A percentile compares a stretch with the other conserved stretches of the same genome.
phyloP scores from a whole-genome alignment of 2,888 invertebrate genomes.

The Drosophila fulvimacula region DNA sequence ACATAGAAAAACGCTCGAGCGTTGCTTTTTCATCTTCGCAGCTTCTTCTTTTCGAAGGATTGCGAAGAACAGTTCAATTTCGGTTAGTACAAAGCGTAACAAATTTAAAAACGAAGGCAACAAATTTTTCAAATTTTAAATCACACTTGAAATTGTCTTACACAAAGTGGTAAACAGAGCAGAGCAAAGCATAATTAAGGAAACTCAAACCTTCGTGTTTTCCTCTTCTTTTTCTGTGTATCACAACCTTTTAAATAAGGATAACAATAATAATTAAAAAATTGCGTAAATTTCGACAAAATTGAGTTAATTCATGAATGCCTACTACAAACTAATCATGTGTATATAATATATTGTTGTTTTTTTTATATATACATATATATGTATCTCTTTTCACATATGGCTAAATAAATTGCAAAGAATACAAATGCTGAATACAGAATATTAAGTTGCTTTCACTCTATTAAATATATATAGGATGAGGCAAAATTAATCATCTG shows the following conservation, averaged over 20 bases:
- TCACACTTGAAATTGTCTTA: slow-evolving; percentile 59
- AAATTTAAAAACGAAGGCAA: slow-evolving; percentile 20
- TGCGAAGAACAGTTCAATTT: slow-evolving; percentile 4
- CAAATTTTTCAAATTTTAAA: slow-evolving; percentile 36
- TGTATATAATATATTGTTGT: slow-evolving; percentile 24
- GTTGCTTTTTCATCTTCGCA: slow-evolving; percentile 6
- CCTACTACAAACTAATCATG: slow-evolving; percentile 62
- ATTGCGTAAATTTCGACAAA: slow-evolving; percentile 60
- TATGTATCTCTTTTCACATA: slow-evolving; percentile 54
- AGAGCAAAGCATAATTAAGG: slow-evolving; percentile 64
- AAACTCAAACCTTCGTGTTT: slow-evolving; percentile 61
- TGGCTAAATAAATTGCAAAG: slow-evolving; percentile 74
- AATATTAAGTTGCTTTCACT: slow-evolving; percentile 48
- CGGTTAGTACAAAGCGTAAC: slow-evolving; percentile 42
- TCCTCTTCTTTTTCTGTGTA: slow-evolving; percentile 52
- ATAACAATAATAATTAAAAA: slow-evolving; percentile 49
- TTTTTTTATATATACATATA: slow-evolving; percentile 32
- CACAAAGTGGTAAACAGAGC: slow-evolving; percentile 23
- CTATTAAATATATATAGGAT: slow-evolving; percentile 16
- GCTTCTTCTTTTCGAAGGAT: slow-evolving; percentile 2
- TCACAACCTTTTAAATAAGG: slow-evolving; percentile 78
- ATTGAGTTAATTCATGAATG: slow-evolving; percentile 60
- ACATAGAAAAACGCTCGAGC: slow-evolving; percentile 33
- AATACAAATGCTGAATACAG: slow-evolving; percentile 78
- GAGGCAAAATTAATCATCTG: too few relatives aligned